Base-by-base conservation (phyloP, 2,113 vertebrate species). In the Salvelinus sp. region DNA sequence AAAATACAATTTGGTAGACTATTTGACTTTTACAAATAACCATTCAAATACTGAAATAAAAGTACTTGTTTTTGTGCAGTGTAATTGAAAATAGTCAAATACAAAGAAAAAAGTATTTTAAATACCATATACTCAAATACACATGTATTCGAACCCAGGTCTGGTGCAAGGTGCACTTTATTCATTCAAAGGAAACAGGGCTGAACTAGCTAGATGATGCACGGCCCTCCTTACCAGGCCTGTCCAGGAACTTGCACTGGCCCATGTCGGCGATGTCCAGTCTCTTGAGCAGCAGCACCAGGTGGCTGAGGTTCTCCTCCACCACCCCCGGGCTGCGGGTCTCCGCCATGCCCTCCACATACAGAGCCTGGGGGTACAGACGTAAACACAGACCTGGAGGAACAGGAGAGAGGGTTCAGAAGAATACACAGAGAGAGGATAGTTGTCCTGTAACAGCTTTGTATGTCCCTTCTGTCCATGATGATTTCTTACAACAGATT, bases 291-390 rank as follows among this genome's bases (percentile, higher is more conserved):
- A 96, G 91, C 73, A 97, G 90, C 3, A 97, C 90, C 4, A 96
- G 87, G 18, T 93, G 88, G 77, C 93, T 96, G 77, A 99, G 94
- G 86, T 97, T 96, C 70, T 95, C 95, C 87, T 98, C 96, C 0
- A 92, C 84, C 25, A 99, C 93, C 0, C 93, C 93, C 0, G 97
- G 93, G 0, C 89, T 82, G 0, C 93, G 91, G 25, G 85, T 71
- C 16, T 75, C 79, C 0, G 82, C 86, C 91, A 97, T 94, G 54
- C 85, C 91, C n/a, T 92, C 86, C 44, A 96, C 94, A 0, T 93
- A 92, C 72, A 92, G 83, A 16, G 91, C 88, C 83, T 94, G 92
- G 0, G 96, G 89, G 79, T 98, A 99, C 10, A 99, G 93, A 80
- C 97, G 94, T 58, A 99, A 79, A 77, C 96, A 97, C 73, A 94